These are phyloP conservation scores for Phasianus colchicus DNA, from an alignment of 2,113 vertebrate genomes.

Conservation along the genomic window DNA sequence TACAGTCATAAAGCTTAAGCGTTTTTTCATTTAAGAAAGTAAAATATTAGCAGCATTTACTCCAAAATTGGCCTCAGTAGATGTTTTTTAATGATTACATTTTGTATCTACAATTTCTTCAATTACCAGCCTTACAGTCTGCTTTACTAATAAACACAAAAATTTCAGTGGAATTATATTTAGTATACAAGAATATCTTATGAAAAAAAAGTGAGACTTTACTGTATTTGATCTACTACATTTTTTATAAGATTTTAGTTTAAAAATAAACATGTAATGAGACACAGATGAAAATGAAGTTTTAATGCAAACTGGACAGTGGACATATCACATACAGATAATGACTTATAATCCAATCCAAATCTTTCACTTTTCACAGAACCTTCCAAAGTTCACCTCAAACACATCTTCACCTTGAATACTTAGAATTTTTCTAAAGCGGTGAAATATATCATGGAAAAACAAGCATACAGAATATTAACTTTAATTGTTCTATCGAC, in stretches of 20 bases:
- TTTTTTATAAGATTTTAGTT: not conserved
- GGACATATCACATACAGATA: fast-evolving
- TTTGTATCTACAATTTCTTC: not conserved
- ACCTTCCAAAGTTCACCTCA: not conserved
- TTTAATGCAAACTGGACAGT: not conserved
- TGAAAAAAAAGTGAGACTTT: not conserved
- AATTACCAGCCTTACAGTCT: not conserved
- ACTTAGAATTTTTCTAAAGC: not conserved
- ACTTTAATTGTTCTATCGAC: not conserved
- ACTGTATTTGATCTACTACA: not conserved
- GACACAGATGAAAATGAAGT: not conserved
- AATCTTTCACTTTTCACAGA: not conserved
- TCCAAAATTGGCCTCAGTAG: not conserved
- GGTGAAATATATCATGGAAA: not conserved
- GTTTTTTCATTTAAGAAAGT: slow-evolving; percentile 45
- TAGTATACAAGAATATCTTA: not conserved
- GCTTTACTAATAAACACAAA: slow-evolving; percentile 12
- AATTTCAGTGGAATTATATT: not conserved
- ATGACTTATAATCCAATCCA: not conserved
- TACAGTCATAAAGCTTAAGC: slow-evolving; percentile 25
- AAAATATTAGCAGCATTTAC: slow-evolving; percentile 47
- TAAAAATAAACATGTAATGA: not conserved
- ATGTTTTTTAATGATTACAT: not conserved
- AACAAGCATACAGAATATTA: not conserved
- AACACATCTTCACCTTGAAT: not conserved